Evolutionary conservation across 2,797 vertebrate genomes (phyloP), one percentile per base, ranked within the genome.

Genomic region (Lutjanus argentimaculatus): DNA sequence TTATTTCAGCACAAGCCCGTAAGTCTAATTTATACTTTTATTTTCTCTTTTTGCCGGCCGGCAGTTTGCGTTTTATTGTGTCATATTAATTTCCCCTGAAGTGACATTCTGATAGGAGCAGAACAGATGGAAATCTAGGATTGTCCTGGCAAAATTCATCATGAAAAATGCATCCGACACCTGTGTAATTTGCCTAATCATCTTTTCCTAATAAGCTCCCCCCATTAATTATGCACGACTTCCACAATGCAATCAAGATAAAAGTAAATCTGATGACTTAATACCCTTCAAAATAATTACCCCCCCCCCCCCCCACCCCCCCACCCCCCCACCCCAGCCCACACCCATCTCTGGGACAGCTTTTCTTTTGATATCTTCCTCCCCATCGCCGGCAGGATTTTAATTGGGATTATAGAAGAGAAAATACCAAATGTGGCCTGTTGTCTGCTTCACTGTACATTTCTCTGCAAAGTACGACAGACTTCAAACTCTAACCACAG

Each of bases 181-280:
- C 98, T 98, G 98, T 98, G 97, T 98, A 98, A 98, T 98, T 98
- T 98, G 97, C 97, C 97, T 98, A 98, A 98, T 99, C 97, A 98
- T 97, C 97, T 98, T 97, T 94, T 92, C 92, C 97, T 98, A 99
- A 98, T 98, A 98, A 98, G 97, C 97, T 97, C 96, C 97, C 94
- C 89, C 95, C 95, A 98, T 98, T 98, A 99, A 98, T 99, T 98
- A 98, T 98, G 97, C 97, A 99, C 97, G 94, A 98, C 97, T 97
- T 98, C 97, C 96, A 98, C 97, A 98, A 98, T 98, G 97, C 97
- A 98, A 98, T 98, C 97, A 97, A 97, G 97, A 98, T 98, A 97
- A 97, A 98, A 98, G 97, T 97, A 98, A 97, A 98, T 97, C 97
- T 98, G 97, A 98, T 97, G 97, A 98, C 97, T 98, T 98, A 98